A percentile compares a stretch with the other conserved stretches of the same genome.
phyloP scores from a whole-genome alignment of 2,888 invertebrate species.

The Clepsis dumicolana region DNA sequence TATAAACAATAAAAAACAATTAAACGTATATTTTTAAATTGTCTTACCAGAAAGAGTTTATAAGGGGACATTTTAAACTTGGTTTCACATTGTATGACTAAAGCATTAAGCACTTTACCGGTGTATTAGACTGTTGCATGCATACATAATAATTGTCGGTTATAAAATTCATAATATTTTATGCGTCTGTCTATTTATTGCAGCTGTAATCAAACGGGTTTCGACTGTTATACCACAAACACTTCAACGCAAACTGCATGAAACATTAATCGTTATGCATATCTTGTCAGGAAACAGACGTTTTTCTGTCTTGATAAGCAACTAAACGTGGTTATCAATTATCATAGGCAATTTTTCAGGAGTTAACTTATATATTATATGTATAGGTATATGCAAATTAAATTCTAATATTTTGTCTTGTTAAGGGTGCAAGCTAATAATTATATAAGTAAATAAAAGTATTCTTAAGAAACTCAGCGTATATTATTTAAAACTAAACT shows the following conservation, averaged over 20 bases:
- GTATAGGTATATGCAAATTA: no score
- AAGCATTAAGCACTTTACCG: neutral
- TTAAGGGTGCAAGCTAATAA: no score
- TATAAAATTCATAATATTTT: constrained; percentile 9
- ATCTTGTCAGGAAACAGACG: constrained; percentile 43
- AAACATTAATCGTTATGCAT: constrained; percentile 48
- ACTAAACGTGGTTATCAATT: no score
- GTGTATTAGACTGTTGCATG: neutral
- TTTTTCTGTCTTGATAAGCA: neutral
- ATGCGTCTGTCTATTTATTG: constrained; percentile 7
- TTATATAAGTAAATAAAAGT: no score
- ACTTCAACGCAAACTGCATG: constrained; percentile 13
- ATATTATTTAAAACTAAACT: no score
- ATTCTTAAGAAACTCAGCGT: no score
- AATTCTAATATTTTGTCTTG: no score
- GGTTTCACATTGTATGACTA: neutral
- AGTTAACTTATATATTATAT: no score
- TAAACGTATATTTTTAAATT: no score
- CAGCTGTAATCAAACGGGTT: constrained; percentile 11
- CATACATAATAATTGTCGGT: neutral
- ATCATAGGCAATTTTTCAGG: no score
- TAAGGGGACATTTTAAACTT: neutral
- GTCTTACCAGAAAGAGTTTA: no score
- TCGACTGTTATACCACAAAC: constrained; percentile 12
- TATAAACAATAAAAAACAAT: no score